Evolutionary conservation across 2,113 vertebrate species (phyloP).

Genomic region (Oenanthe oenanthe): DNA sequence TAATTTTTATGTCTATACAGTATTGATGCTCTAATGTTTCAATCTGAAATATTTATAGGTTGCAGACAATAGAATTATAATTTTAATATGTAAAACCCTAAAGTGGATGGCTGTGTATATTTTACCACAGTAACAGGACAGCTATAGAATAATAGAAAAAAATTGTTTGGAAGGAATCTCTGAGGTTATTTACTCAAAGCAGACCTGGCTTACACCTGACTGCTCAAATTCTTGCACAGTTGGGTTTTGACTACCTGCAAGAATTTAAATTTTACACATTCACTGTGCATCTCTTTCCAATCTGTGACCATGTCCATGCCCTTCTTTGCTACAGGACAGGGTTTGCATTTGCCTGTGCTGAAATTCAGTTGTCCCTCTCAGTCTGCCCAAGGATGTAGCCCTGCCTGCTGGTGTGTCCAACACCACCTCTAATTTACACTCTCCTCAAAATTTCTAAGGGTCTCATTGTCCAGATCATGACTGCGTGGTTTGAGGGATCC

Average conservation of each 20-base stretch:
- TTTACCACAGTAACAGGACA: neutral
- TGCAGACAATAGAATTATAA: neutral
- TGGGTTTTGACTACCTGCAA: neutral
- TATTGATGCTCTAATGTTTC: neutral
- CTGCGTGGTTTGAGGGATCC: neutral
- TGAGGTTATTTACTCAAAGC: neutral
- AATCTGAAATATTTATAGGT: neutral
- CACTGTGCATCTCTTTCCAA: neutral
- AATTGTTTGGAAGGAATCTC: neutral
- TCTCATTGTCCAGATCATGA: neutral
- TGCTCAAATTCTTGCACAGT: neutral
- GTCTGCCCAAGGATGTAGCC: fast-evolving
- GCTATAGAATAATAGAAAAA: neutral
- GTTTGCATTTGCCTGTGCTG: neutral
- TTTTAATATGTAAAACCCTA: neutral
- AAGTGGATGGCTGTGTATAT: neutral
- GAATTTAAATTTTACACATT: neutral
- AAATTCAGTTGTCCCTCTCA: neutral
- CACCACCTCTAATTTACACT: neutral
- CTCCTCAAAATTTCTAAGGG: neutral
- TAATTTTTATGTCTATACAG: neutral
- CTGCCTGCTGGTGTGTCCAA: neutral
- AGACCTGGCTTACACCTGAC: neutral
- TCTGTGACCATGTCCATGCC: neutral
- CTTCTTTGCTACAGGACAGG: neutral